Percentiles rank a stretch among this genome's conserved stretches.
phyloP scores from a whole-genome alignment of 2,113 vertebrate genomes.

The Cyanocitta stelleri region DNA sequence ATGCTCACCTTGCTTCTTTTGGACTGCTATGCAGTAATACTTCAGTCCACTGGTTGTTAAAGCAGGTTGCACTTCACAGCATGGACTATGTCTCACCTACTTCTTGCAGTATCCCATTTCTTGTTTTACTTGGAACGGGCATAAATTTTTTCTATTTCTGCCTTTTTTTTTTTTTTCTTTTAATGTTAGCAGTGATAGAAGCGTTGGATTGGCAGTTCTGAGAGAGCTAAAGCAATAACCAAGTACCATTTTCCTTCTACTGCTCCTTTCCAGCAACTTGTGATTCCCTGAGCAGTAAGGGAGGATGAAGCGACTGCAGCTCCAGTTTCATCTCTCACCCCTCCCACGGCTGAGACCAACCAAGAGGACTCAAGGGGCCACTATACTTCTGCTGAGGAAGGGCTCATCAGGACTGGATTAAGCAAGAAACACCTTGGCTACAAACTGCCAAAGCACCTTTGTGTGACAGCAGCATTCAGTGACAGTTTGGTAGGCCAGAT shows the following conservation, averaged over 20 bases:
- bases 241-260: background rate
- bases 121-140: background rate
- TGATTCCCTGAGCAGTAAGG: rapidly evolving
- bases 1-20: background rate
- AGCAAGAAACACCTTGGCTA: background rate
- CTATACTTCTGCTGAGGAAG: background rate
- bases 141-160: background rate
- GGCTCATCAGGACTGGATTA: background rate
- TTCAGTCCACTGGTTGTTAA: background rate
- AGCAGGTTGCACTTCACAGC: background rate
- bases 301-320: background rate
- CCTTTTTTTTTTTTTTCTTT: too few relatives aligned
- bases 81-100: background rate
- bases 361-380: background rate
- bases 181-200: background rate
- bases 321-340: background rate
- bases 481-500: background rate
- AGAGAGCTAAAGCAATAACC: background rate
- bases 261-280: background rate
- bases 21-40: background rate
- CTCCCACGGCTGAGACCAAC: rapidly evolving
- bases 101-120: background rate
- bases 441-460: background rate
- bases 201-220: background rate
- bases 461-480: rapidly evolving